These are phyloP conservation scores for Patagioenas fasciata DNA, from an alignment of 2,113 vertebrate species.

Conservation along the genomic window DNA sequence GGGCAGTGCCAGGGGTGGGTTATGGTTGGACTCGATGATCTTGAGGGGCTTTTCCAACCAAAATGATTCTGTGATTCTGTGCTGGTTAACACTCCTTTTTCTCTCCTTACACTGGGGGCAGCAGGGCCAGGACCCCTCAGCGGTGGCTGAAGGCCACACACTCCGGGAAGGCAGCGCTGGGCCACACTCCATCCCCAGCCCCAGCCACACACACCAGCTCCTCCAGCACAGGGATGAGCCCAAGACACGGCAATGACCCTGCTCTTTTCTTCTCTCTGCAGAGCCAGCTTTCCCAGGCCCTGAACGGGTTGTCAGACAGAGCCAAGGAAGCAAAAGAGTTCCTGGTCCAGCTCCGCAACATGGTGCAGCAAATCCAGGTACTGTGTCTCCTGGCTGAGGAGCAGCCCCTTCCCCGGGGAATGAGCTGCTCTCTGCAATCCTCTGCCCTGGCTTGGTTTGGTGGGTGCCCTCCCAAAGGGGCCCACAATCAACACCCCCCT, in stretches of 20 bases:
- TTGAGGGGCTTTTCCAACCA: too few relatives aligned
- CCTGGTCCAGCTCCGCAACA: conserved; percentile 93
- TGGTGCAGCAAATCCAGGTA: conserved; percentile 98
- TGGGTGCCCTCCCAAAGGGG: neutral
- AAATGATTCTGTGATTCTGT: neutral
- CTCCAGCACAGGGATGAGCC: neutral
- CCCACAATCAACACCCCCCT: neutral
- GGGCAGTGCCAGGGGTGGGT: too few relatives aligned
- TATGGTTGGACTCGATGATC: too few relatives aligned
- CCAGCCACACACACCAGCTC: neutral
- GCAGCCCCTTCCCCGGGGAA: neutral
- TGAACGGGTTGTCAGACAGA: conserved; percentile 93
- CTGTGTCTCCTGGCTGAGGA: neutral
- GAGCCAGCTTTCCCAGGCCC: conserved; percentile 96
- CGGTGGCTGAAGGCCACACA: neutral
- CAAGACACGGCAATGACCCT: neutral
- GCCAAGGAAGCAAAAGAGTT: conserved; percentile 98
- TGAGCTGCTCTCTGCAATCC: neutral
- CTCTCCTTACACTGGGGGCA: neutral
- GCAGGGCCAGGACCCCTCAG: neutral
- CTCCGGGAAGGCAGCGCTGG: neutral
- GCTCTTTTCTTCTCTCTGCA: conserved; percentile 54
- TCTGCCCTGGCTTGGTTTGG: neutral
- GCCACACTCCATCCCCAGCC: neutral
- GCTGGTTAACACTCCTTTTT: neutral